A percentile compares a stretch with the other conserved stretches of the same genome.
Conservation (phyloP, 2,113 vertebrate species). For the Leucopsar rothschildi region DNA sequence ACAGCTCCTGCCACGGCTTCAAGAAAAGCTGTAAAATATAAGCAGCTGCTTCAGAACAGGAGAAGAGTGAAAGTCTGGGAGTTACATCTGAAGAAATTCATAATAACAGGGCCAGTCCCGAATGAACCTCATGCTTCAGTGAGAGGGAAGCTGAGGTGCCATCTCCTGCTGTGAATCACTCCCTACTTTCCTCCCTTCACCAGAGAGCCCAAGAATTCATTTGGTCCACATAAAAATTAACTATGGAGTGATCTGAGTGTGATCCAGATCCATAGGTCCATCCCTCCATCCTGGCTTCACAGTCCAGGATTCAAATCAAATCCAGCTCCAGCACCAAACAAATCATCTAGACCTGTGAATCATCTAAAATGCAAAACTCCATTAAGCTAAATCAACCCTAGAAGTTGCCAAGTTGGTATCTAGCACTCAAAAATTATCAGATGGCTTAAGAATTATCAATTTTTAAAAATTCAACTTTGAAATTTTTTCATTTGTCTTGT, state of each 20-base stretch:
- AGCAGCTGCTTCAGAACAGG: background rate
- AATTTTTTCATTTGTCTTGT: background rate
- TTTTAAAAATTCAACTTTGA: background rate
- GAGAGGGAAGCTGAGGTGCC: background rate
- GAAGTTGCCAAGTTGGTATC: background rate
- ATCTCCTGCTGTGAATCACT: background rate
- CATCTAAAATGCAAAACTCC: background rate
- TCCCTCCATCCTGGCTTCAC: background rate
- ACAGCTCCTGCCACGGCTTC: background rate
- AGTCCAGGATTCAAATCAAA: background rate
- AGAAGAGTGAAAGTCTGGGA: background rate
- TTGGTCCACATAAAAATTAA: background rate
- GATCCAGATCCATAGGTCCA: background rate
- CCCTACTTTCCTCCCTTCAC: background rate
- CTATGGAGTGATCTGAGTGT: rapidly evolving
- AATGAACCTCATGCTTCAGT: rapidly evolving
- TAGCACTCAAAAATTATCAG: background rate
- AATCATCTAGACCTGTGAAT: background rate
- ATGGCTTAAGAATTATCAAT: background rate
- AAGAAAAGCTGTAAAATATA: background rate
- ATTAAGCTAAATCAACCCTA: background rate
- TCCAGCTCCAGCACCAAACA: background rate
- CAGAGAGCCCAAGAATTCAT: background rate
- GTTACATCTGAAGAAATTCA: background rate
- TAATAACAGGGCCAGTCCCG: background rate